Base-by-base conservation (phyloP, 1,140 invertebrate genomes). In the Nautilus pompilius region DNA sequence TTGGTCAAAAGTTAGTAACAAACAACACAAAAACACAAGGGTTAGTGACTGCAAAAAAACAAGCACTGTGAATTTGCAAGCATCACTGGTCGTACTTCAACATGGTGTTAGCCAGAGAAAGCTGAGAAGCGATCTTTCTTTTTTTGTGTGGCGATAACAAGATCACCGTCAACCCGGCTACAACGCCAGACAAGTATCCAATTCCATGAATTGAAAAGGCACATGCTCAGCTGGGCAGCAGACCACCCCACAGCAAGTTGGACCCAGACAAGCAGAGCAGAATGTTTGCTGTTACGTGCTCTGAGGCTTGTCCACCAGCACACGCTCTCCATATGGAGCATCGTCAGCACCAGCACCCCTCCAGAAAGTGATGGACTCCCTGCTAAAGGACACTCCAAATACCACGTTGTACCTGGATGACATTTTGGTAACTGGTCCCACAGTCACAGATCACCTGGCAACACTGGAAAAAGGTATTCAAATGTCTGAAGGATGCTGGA, bases 271-370 rank as follows among this genome's bases (percentile, higher is more conserved):
- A 71, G 24, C 62, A 60, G n/a, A 45, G 22, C 13, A 55, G 53
- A 45, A 48, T 67, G 32, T 60, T 64, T 28, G 46, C 63, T 26
- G 65, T 65, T 1, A 73, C 69, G 34, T 69, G 65, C 49, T 63
- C 63, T 30, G 61, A 66, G 32, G 36, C 48, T 26, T 67, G 71
- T 20, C 41, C 29, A 1, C 2, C 6, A 58, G 61, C 69, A 13
- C 65, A 62, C 49, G 29, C 57, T 10, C 65, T 54, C 20, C 66
- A 66, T 17, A 48, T 56, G 69, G 58, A 17, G 34, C 66, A 0
- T 56, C 84, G 56, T 78, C 77, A 8, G 84, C 84, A 1, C 83
- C 84, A 13, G 67, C 74, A 8, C 80, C 84, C 55, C 87, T 86
- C 65, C 81, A 87, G 65, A 87, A 65, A n/a, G n/a, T n/a, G n/a